Evolutionary conservation across 2,888 invertebrate species (phyloP).

Genomic region (Caenorhabditis afra): DNA sequence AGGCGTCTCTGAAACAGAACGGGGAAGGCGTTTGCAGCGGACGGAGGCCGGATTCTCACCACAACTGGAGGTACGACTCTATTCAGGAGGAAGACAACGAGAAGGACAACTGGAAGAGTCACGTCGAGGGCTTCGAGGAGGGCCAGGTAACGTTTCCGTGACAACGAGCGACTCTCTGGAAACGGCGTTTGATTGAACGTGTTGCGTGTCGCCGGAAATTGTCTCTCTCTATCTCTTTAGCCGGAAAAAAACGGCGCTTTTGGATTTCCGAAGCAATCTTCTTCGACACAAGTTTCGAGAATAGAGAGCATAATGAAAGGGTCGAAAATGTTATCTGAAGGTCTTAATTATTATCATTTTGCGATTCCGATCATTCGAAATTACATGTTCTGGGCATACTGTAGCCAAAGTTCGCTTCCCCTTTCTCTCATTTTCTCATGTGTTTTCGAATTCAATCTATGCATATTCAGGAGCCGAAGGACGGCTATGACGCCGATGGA

Average conservation of each 20-base stretch:
- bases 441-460: background rate
- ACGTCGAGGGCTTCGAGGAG: conserved; percentile 52
- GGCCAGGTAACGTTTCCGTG: conserved; percentile 9
- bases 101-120: conserved; percentile 50
- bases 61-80: conserved; percentile 66
- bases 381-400: too few species aligned
- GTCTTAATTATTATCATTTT: too few species aligned
- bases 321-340: too few species aligned
- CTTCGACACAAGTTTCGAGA: too few species aligned
- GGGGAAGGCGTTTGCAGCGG: conserved; percentile 2
- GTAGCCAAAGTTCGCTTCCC: background rate
- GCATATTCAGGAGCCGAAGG: conserved; percentile 19
- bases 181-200: background rate
- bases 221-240: background rate
- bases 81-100: conserved; percentile 64
- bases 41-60: conserved; percentile 52
- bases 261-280: too few species aligned
- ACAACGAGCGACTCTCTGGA: conserved; percentile 4
- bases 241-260: too few species aligned
- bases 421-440: background rate
- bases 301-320: too few species aligned
- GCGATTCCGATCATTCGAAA: too few species aligned
- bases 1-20: background rate
- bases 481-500: background rate
- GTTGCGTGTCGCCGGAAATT: background rate